phyloP scores from a whole-genome alignment of 1,140 invertebrate species.

The Bombus huntii region DNA sequence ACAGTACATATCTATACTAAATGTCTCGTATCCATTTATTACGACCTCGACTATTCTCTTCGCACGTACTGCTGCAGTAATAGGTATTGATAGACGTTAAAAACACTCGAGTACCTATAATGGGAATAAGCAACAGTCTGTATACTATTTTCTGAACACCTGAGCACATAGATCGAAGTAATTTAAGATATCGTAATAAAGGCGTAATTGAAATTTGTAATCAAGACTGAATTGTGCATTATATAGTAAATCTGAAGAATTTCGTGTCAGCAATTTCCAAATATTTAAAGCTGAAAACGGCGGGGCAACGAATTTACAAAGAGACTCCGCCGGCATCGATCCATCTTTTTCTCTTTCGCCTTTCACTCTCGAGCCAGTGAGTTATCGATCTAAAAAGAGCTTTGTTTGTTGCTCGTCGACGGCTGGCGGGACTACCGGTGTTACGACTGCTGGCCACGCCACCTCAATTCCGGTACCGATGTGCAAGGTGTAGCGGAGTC shows the following conservation, averaged over 20 bases:
- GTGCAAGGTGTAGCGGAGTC: conserved; percentile 47
- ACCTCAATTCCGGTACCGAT: conserved; percentile 49
- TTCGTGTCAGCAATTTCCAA: neutral
- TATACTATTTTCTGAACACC: neutral
- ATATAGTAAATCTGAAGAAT: neutral
- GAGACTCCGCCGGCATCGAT: neutral
- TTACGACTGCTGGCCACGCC: conserved; percentile 55
- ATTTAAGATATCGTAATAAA: no score
- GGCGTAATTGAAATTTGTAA: neutral
- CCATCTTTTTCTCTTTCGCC: conserved; percentile 22
- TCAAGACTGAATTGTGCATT: neutral
- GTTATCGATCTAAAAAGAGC: conserved; percentile 40
- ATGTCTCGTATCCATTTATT: neutral
- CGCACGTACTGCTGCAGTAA: no score
- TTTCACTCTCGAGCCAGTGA: conserved; percentile 26
- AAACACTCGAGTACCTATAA: neutral
- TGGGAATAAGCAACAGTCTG: neutral
- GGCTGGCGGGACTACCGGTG: conserved; percentile 22
- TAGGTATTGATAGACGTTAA: neutral
- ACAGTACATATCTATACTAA: no score
- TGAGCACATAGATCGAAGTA: neutral
- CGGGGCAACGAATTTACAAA: neutral
- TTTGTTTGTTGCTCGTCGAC: conserved; percentile 20
- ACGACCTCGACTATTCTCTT: neutral
- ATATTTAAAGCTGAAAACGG: neutral